Evolutionary conservation across 1,140 invertebrate species (phyloP), one percentile per base, ranked within the genome.

Genomic region (Procambarus virginalis): DNA sequence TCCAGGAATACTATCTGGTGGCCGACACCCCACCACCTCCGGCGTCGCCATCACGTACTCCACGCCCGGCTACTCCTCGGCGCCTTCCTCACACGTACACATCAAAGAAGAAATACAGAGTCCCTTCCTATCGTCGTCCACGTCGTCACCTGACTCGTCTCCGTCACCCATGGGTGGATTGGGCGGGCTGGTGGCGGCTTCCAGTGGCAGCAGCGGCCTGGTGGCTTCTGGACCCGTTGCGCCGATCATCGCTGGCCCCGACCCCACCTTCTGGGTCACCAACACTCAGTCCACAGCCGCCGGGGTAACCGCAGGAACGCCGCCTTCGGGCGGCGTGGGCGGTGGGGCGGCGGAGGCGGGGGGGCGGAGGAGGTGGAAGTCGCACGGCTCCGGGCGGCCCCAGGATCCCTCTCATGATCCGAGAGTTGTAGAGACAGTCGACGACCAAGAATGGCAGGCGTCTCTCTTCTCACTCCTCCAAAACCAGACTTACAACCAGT

Each of bases 61-160:
- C 93, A 93, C 93, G 93, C 82, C 92, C 0, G 83, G 89, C 55
- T 92, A 92, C 83, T 87, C 92, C 78, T 94, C 83, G 93, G 94
- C 76, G 83, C 90, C 68, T 6, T 79, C 86, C 75, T 90, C 84
- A 45, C 87, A 96, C 92, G 95, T 97, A 92, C 97, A 97, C 94
- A 98, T 98, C 93, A 99, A 98, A 94, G 97, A 98, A 94, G 98
- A 98, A 95, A 99, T 98, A 92, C 98, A 98, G 95, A 98, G 98
- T 94, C 97, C 97, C 93, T 97, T 98, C 94, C 96, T 97, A 92
- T 98, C 97, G 90, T 98, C 97, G 93, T 95, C 98, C 86, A 98
- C 97, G 80, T 97, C 97, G 75, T 97, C 97, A 79, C 97, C 97
- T 22, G 97, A 98, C 94, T 98, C 97, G 81, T 97, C 97, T 84